phyloP scores from a whole-genome alignment of 2,888 invertebrate species.

The Nemotelus nigrinus region DNA sequence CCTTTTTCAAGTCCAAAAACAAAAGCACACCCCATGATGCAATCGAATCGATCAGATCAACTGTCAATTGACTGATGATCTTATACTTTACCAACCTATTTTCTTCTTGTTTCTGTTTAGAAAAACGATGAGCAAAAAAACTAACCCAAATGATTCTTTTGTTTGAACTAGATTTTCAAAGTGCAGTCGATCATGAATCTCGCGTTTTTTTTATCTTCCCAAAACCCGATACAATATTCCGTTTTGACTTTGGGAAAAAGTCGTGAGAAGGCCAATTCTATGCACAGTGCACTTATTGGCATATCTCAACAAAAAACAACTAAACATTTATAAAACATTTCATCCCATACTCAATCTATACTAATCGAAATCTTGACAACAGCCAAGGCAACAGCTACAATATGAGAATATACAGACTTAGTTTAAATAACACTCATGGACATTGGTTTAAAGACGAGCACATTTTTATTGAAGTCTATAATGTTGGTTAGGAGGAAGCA shows the following conservation, averaged over 20 bases:
- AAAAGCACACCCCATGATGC: too few relatives aligned
- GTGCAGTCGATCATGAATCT: not conserved
- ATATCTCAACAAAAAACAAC: not conserved
- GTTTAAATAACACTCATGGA: too few relatives aligned
- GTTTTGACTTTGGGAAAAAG: not conserved
- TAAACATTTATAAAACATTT: not conserved
- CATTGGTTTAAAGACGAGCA: too few relatives aligned
- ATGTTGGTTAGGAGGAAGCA: too few relatives aligned
- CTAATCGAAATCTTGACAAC: slow-evolving; percentile 26
- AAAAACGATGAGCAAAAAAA: too few relatives aligned
- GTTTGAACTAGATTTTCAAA: not conserved
- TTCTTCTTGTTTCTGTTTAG: too few relatives aligned
- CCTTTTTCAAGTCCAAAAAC: too few relatives aligned
- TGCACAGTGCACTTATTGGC: not conserved
- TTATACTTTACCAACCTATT: too few relatives aligned
- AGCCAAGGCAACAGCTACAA: not conserved
- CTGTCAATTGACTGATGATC: too few relatives aligned
- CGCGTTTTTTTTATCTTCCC: not conserved
- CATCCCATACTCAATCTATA: slow-evolving; percentile 25
- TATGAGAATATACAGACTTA: not conserved
- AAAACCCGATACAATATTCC: not conserved
- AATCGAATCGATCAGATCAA: too few relatives aligned
- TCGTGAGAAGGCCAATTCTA: slow-evolving; percentile 25
- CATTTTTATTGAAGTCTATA: too few relatives aligned
- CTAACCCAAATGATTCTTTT: not conserved